These are phyloP conservation scores for Bubo blakistoni DNA, from an alignment of 2,113 vertebrate genomes.

Conservation along the genomic window DNA sequence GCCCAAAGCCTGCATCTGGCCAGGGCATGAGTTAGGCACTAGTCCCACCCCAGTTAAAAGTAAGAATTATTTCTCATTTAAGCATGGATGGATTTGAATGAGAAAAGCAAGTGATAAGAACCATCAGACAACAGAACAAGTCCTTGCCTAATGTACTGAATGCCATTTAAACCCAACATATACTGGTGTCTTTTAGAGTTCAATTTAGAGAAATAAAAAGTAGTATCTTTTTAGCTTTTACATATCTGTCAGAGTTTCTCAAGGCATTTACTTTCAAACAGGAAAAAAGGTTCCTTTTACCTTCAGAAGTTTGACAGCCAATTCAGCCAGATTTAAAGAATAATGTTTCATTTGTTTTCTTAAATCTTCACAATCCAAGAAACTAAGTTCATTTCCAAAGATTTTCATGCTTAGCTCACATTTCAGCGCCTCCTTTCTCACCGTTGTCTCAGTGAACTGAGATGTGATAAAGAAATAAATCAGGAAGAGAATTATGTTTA, in stretches of 20 bases:
- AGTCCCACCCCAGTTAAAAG: background rate
- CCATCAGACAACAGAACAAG: background rate
- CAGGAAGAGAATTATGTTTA: background rate
- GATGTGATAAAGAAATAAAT: background rate
- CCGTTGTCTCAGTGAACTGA: constrained; percentile 70
- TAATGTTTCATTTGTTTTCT: constrained; percentile 63
- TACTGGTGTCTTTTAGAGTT: background rate
- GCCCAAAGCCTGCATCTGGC: background rate
- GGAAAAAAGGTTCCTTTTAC: constrained; percentile 60
- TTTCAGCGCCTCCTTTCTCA: constrained; percentile 14
- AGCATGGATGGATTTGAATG: background rate
- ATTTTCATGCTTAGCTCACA: constrained; percentile 81
- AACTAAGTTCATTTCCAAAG: constrained; percentile 82
- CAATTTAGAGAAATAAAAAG: background rate
- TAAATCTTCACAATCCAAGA: constrained; percentile 76
- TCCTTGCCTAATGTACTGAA: background rate
- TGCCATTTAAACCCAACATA: background rate
- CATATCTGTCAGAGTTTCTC: background rate
- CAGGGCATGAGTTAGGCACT: background rate
- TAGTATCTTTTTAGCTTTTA: background rate
- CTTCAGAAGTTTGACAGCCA: constrained; percentile 82
- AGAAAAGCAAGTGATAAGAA: background rate
- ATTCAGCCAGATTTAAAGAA: constrained; percentile 76
- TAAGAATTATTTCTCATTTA: background rate
- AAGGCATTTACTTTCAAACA: background rate